Evolutionary conservation across 2,113 vertebrate genomes (phyloP).

Genomic region (Perccottus glenii): DNA sequence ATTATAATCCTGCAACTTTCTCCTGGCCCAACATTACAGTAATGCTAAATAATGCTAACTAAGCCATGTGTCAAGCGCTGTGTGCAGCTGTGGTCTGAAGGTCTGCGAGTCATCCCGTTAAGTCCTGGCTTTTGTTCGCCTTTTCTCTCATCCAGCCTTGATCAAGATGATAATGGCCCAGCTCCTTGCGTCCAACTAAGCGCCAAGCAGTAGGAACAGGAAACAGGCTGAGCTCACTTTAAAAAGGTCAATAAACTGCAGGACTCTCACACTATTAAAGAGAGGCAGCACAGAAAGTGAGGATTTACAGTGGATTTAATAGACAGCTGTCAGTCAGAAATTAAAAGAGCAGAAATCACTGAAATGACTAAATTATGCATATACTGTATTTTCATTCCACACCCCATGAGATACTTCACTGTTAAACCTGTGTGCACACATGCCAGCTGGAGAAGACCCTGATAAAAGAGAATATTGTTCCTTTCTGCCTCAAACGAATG

Average conservation of each 20-base stretch:
- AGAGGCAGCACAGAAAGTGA: neutral
- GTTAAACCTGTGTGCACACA: conserved; percentile 26
- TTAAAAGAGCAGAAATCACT: neutral
- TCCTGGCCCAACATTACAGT: neutral
- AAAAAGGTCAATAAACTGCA: conserved; percentile 54
- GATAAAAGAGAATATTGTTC: conserved; percentile 38
- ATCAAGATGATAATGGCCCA: conserved; percentile 45
- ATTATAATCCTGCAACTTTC: neutral
- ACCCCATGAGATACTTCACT: no score
- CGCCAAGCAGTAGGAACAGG: conserved; percentile 13
- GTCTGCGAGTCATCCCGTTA: conserved; percentile 35
- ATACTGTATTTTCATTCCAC: no score
- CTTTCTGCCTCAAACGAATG: conserved; percentile 42
- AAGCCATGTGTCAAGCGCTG: conserved; percentile 7
- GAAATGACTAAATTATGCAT: no score
- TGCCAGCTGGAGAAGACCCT: neutral
- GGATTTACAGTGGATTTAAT: neutral
- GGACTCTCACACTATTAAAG: conserved; percentile 35
- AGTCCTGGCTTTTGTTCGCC: conserved; percentile 35
- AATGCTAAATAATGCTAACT: conserved; percentile 25
- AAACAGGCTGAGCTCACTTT: conserved; percentile 39
- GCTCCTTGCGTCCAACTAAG: conserved; percentile 33
- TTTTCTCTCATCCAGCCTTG: conserved; percentile 17
- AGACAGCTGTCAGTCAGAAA: neutral
- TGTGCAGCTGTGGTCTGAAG: conserved; percentile 10